Base-by-base conservation (phyloP, 2,888 invertebrate genomes). In the Drosophila greeni region DNA sequence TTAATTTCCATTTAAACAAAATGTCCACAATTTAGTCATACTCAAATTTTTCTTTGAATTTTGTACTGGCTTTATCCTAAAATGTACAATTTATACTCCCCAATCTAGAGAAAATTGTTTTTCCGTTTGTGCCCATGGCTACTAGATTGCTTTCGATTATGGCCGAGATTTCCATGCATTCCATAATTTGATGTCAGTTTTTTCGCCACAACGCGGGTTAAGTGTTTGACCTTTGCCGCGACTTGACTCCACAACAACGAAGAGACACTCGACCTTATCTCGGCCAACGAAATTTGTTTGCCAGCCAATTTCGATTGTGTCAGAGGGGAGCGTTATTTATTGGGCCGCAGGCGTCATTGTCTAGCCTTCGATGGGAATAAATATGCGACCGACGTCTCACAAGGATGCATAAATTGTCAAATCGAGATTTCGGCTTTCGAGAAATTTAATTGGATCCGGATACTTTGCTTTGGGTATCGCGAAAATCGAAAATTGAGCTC, bases 261-360 rank as follows among this genome's bases (percentile, higher is more conserved):
- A 26, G 7, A 14, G 26, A 45, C 47, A 39, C 18, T 49, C 40
- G 43, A 45, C 47, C 43, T 54, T 33, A 39, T 69, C 49, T 39
- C 11, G 40, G 20, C 24, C 31, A 43, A 23, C 39, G 42, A 69
- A 80, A 85, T 80, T 85, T 85, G 84, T 84, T 85, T 78, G 70
- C 82, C 69, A 80, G 75, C 83, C 80, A 76, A 84, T 81, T 85
- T 85, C 76, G 84, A 76, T 81, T 84, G 80, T 81, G 85, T 81
- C 85, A 85, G 66, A 74, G 67, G 69, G 39, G 64, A 73, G 72
- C 73, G 56, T 71, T 83, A 80, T 80, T 80, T 80, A 80, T 80
- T 43, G 79, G 60, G 61, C 58, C 66, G 39, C 48, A 61, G 73
- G 59, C 70, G 60, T 58, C 68, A 75, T 75, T 81, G 78, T 81